These are phyloP conservation scores for Lepus americanus DNA, from an alignment of 2,113 vertebrate genomes.

Conservation along the genomic window DNA sequence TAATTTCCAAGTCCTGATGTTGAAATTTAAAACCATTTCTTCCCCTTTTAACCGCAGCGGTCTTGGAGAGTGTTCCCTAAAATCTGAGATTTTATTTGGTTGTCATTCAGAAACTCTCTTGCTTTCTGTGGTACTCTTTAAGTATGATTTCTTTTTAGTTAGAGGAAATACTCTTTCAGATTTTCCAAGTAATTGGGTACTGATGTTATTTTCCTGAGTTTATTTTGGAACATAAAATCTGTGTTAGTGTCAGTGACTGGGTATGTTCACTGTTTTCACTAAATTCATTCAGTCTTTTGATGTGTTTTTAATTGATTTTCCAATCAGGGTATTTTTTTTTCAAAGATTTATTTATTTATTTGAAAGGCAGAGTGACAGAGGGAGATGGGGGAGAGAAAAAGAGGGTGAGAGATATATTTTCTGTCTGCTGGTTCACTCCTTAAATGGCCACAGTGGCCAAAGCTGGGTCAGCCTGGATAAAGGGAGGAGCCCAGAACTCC, in stretches of 20 bases:
- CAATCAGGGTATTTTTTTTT: no score
- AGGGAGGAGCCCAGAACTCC: no score
- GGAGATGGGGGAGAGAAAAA: no score
- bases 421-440: no score
- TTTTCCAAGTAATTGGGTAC: not conserved
- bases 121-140: conserved; percentile 2
- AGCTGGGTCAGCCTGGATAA: no score
- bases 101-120: not conserved
- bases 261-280: not conserved
- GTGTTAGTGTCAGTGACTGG: not conserved
- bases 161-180: not conserved
- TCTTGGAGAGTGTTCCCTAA: not conserved
- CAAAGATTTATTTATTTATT: no score
- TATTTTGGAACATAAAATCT: conserved; percentile 1
- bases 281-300: not conserved
- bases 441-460: no score
- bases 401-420: no score
- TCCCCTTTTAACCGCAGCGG: not conserved
- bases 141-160: not conserved
- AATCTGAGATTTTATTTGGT: conserved; percentile 30
- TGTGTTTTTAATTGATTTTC: no score
- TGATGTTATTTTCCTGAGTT: not conserved
- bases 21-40: conserved; percentile 47
- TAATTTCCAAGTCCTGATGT: not conserved
- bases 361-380: no score